phyloP scores from a whole-genome alignment of 1,140 invertebrate genomes.

The Metaphire vulgaris region DNA sequence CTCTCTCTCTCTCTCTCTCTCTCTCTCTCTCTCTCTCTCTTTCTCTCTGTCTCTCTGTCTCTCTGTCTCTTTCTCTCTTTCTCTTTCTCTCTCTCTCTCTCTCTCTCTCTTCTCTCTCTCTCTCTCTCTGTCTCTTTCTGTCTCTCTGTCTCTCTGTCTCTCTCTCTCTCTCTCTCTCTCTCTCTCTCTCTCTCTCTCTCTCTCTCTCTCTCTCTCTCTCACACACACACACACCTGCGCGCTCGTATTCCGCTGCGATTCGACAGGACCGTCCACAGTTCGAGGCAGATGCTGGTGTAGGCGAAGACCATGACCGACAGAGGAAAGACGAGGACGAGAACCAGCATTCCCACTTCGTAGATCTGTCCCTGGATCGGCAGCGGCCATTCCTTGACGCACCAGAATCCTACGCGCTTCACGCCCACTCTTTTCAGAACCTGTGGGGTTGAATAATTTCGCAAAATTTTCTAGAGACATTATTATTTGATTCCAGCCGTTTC shows the following conservation, averaged over 20 bases:
- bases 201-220: too few relatives aligned
- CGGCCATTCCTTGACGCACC: slow-evolving; percentile 60
- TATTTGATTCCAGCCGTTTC: background rate
- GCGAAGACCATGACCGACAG: slow-evolving; percentile 15
- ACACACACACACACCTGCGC: background rate
- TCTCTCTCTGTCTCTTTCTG: too few relatives aligned
- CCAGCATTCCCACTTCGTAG: slow-evolving; percentile 11
- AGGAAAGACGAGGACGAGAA: slow-evolving; percentile 10
- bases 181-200: too few relatives aligned
- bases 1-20: too few relatives aligned
- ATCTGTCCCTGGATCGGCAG: slow-evolving; percentile 31
- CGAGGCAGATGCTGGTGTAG: slow-evolving; percentile 42
- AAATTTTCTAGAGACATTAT: background rate
- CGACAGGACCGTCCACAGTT: slow-evolving; percentile 56
- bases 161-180: too few relatives aligned
- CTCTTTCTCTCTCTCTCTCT: too few relatives aligned
- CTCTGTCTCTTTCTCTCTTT: too few relatives aligned
- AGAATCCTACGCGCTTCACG: slow-evolving; percentile 53
- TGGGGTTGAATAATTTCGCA: background rate
- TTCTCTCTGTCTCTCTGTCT: too few relatives aligned
- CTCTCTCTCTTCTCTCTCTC: too few relatives aligned
- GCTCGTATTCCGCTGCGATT: slow-evolving; percentile 20
- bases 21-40: too few relatives aligned
- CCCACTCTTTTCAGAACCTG: background rate
- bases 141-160: too few relatives aligned